Evolutionary conservation across 2,113 vertebrate species (phyloP).

Genomic region (Bos javanicus): DNA sequence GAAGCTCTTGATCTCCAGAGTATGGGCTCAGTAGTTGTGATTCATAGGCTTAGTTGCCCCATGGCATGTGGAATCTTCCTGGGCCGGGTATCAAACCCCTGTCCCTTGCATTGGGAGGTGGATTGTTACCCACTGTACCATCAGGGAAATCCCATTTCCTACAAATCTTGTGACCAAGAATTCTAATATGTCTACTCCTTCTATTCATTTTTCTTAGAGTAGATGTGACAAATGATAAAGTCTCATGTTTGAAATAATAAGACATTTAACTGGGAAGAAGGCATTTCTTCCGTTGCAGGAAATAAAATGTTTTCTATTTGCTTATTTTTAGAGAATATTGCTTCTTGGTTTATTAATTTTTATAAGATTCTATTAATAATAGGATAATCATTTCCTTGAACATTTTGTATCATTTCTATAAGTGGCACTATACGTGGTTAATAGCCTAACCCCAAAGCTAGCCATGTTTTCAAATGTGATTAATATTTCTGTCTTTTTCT

Average conservation of each 20-base stretch:
- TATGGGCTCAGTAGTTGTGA: neutral
- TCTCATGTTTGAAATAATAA: slow-evolving; percentile 12
- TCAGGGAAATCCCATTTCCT: neutral
- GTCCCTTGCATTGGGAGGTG: neutral
- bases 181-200: slow-evolving; percentile 25
- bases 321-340: slow-evolving; percentile 12
- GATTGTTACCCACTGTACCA: neutral
- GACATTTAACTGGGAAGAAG: neutral
- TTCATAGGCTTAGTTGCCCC: neutral
- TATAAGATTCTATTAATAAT: slow-evolving; percentile 16
- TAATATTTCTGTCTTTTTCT: slow-evolving; percentile 58
- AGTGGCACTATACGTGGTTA: slow-evolving; percentile 30
- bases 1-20: neutral
- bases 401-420: slow-evolving; percentile 34
- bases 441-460: slow-evolving; percentile 40
- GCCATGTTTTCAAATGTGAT: slow-evolving; percentile 61
- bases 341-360: slow-evolving; percentile 32
- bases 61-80: neutral
- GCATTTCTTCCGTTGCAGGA: neutral
- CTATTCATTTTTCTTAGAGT: neutral
- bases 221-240: neutral
- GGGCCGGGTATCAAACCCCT: neutral
- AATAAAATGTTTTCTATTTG: neutral
- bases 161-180: neutral
- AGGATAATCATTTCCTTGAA: neutral